A percentile compares a stretch with the other conserved stretches of the same genome.
Evolutionary conservation across 2,113 vertebrate genomes (phyloP).

Genomic region (Protobothrops mucrosquamatus): DNA sequence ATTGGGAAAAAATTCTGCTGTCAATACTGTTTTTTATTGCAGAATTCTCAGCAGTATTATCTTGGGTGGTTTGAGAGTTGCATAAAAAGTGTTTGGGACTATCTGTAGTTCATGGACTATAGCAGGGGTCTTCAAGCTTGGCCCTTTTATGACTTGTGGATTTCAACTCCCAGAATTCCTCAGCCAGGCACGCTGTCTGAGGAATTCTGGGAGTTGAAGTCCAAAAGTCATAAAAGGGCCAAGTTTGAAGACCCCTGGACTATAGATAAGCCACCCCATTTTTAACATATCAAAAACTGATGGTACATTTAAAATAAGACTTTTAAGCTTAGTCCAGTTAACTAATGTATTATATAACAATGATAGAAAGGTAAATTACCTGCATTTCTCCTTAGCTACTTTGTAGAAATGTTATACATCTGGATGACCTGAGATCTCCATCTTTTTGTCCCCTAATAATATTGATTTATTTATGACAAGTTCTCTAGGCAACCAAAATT

Average conservation of each 20-base stretch:
- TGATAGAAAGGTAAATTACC: neutral
- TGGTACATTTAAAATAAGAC: neutral
- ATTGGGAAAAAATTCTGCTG: neutral
- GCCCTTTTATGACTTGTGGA: too few species aligned
- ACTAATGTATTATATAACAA: neutral
- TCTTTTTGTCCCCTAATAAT: neutral
- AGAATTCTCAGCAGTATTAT: neutral
- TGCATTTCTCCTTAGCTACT: neutral
- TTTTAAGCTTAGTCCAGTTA: neutral
- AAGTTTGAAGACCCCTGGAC: too few species aligned
- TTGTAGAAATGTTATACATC: neutral
- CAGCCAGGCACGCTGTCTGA: too few species aligned
- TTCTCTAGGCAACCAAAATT: neutral
- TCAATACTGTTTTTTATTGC: neutral
- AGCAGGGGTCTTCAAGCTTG: neutral
- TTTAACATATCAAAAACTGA: neutral
- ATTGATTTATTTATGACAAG: neutral
- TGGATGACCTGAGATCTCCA: neutral
- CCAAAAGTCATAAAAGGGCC: too few species aligned
- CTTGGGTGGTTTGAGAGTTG: neutral
- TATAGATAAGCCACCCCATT: neutral
- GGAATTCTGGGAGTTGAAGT: too few species aligned
- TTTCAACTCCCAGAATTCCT: too few species aligned
- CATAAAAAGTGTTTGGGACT: neutral
- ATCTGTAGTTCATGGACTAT: neutral